A percentile compares a stretch with the other conserved stretches of the same genome.
Conservation (phyloP, 1,140 invertebrate species). For the Micrasema longulum region DNA sequence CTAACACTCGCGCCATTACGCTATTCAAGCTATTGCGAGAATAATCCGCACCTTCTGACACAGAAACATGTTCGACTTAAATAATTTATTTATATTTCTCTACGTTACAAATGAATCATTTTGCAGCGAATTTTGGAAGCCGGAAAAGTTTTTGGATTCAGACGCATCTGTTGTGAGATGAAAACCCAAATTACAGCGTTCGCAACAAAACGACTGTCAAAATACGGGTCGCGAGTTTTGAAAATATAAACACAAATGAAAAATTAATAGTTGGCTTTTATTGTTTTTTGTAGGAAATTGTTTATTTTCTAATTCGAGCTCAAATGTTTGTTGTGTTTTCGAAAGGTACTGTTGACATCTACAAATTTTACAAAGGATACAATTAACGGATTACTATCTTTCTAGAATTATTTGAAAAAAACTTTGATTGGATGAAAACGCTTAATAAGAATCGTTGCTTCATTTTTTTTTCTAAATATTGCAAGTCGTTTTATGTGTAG, state of each 20-base stretch:
- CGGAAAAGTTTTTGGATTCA: neutral
- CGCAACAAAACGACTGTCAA: constrained; percentile 32
- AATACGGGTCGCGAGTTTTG: constrained; percentile 2
- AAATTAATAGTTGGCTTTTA: constrained; percentile 13
- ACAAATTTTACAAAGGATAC: too few species aligned
- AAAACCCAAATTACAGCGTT: constrained; percentile 33
- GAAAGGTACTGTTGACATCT: too few species aligned
- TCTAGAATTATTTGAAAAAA: too few species aligned
- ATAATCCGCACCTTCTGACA: constrained; percentile 2
- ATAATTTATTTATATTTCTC: constrained; percentile 40
- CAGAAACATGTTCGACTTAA: constrained; percentile 16
- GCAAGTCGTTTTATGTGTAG: too few species aligned
- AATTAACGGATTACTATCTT: too few species aligned
- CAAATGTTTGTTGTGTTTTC: too few species aligned
- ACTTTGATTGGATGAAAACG: too few species aligned
- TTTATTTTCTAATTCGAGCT: too few species aligned
- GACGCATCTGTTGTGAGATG: constrained; percentile 23
- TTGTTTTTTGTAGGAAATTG: neutral
- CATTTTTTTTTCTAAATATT: too few species aligned
- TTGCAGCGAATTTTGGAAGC: neutral
- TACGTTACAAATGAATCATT: constrained; percentile 35
- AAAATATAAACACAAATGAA: constrained; percentile 8
- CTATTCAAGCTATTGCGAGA: constrained; percentile 3
- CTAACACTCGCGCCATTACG: constrained; percentile 13
- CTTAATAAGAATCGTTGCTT: too few species aligned